A percentile compares a stretch with the other conserved stretches of the same genome.
phyloP scores from a whole-genome alignment of 2,888 invertebrate genomes.

The Morpho deidamia region DNA sequence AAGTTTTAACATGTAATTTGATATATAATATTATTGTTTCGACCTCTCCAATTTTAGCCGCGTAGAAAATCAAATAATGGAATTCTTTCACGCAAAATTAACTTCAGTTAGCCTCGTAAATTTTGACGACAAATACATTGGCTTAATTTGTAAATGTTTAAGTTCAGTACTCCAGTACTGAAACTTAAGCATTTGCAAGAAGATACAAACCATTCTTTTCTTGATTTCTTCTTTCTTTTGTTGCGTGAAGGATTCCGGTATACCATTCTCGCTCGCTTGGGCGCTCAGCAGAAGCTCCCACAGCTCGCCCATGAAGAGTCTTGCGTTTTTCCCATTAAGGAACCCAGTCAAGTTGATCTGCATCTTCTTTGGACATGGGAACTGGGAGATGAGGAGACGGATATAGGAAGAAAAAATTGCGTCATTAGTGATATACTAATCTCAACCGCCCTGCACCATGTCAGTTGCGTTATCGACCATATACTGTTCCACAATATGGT shows the following conservation, averaged over 20 bases:
- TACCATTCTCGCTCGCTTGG: constrained; percentile 96
- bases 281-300: constrained; percentile 97
- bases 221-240: constrained; percentile 98
- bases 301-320: constrained; percentile 98
- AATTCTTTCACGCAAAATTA: no score
- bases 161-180: no score
- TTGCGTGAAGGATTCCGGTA: constrained; percentile 95
- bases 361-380: constrained; percentile 98
- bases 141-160: no score
- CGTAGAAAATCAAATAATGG: no score
- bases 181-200: no score
- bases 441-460: neutral
- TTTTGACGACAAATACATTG: no score
- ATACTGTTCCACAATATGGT: constrained; percentile 1
- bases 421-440: constrained; percentile 39
- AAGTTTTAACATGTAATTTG: no score
- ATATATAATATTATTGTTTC: no score
- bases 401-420: constrained; percentile 61
- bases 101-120: no score
- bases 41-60: no score
- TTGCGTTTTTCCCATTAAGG: constrained; percentile 97
- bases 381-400: constrained; percentile 78
- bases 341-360: constrained; percentile 99
- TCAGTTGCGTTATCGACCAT: constrained; percentile 3
- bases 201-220: constrained; percentile 84